Evolutionary conservation across 2,888 invertebrate species (phyloP).

Genomic region (Chydorus sphaericus): DNA sequence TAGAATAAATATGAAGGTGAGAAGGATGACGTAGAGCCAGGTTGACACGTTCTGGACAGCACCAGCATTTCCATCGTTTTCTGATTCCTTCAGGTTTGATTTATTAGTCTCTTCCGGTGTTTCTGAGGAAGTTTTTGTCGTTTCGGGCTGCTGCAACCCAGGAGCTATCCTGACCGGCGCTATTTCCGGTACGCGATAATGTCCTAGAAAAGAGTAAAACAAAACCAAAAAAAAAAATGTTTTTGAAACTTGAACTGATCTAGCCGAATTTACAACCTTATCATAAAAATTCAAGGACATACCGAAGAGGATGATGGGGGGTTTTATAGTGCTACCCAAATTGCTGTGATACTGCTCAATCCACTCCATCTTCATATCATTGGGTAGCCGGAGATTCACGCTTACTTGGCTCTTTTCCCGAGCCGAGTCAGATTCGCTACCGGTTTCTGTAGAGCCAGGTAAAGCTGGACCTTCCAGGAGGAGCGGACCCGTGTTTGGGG

Average conservation of each 20-base stretch:
- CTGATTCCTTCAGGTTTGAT: too few relatives aligned
- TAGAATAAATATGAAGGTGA: too few relatives aligned
- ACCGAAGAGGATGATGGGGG: slow-evolving; percentile 19
- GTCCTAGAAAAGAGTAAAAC: slow-evolving; percentile 46
- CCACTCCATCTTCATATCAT: slow-evolving; percentile 8
- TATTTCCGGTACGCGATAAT: slow-evolving; percentile 57
- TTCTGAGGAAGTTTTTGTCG: not conserved
- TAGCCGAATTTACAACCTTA: not conserved
- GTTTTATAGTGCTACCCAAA: not conserved
- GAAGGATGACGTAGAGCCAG: too few relatives aligned
- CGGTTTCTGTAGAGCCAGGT: not conserved
- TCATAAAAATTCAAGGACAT: slow-evolving; percentile 2
- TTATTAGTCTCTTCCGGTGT: not conserved
- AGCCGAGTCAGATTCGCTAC: not conserved
- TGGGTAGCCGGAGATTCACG: slow-evolving; percentile 3
- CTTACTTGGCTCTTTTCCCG: not conserved
- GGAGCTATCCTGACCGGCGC: slow-evolving; percentile 26
- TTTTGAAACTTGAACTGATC: slow-evolving; percentile 27
- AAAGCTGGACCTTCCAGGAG: slow-evolving; percentile 6
- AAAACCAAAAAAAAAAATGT: too few relatives aligned
- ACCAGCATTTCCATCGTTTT: too few relatives aligned
- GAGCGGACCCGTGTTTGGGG: not conserved
- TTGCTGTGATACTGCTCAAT: not conserved
- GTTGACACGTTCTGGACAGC: too few relatives aligned
- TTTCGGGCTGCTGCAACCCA: not conserved